These are phyloP conservation scores for Zoanthus gigantus DNA, from an alignment of 92 coral and sea anemone species.

Conservation along the genomic window DNA sequence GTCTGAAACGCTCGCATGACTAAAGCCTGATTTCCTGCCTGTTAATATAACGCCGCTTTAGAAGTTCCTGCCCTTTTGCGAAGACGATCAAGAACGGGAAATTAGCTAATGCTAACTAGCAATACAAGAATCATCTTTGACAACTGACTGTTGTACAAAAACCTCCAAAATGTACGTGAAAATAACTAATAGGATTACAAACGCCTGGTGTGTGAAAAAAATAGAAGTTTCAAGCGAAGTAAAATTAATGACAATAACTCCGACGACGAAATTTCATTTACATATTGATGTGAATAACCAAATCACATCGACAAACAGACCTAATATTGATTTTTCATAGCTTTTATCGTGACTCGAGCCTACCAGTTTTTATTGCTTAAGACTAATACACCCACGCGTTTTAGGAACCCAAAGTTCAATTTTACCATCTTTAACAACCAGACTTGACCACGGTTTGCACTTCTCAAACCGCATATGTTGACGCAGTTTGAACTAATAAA, in stretches of 20 bases:
- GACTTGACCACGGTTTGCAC: background rate
- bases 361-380: constrained; percentile 10
- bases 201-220: background rate
- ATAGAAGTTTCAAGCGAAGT: background rate
- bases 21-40: constrained; percentile 49
- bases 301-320: constrained; percentile 39
- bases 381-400: constrained; percentile 18
- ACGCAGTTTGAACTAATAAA: background rate
- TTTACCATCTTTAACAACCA: background rate
- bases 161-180: constrained; percentile 20
- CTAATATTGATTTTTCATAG: constrained; percentile 34
- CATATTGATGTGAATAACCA: constrained; percentile 38
- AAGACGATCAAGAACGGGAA: constrained; percentile 29
- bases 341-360: constrained; percentile 32
- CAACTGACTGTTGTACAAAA: constrained; percentile 8
- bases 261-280: constrained; percentile 16
- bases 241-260: background rate
- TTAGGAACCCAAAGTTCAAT: background rate
- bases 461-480: background rate
- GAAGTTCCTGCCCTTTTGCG: constrained; percentile 42
- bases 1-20: constrained; percentile 46
- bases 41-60: constrained; percentile 27
- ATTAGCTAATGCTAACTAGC: background rate
- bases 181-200: background rate
- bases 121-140: constrained; percentile 4